A percentile compares a stretch with the other conserved stretches of the same genome.
These are phyloP conservation scores for Euglossa dilemma DNA, from an alignment of 1,140 invertebrate species.

Conservation along the genomic window DNA sequence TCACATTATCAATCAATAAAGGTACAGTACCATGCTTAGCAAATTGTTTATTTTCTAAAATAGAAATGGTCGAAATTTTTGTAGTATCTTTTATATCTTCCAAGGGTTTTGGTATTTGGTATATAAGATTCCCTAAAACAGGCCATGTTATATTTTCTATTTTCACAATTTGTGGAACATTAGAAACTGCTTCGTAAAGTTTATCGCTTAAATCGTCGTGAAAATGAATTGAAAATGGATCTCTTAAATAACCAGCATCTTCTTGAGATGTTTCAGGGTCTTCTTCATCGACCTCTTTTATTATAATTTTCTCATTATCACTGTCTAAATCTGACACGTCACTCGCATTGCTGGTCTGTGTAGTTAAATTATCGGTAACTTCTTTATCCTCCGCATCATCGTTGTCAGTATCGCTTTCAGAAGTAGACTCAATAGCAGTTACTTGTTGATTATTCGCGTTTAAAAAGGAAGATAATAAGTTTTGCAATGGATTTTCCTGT, in stretches of 20 bases:
- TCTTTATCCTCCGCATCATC: slow-evolving; percentile 49
- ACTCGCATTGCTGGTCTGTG: background rate
- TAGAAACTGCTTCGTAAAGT: slow-evolving; percentile 83
- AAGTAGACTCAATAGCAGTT: slow-evolving; percentile 70
- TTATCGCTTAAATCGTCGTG: slow-evolving; percentile 85
- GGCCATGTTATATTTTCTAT: slow-evolving; percentile 83
- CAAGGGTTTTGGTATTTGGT: slow-evolving; percentile 84
- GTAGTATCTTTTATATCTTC: slow-evolving; percentile 68
- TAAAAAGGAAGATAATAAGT: slow-evolving; percentile 84
- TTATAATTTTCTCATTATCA: slow-evolving; percentile 66
- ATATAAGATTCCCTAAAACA: slow-evolving; percentile 83
- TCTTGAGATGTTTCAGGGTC: slow-evolving; percentile 74
- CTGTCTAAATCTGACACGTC: background rate
- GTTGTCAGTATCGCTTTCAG: slow-evolving; percentile 70
- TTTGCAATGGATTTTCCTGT: slow-evolving; percentile 82
- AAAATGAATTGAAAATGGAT: slow-evolving; percentile 87
- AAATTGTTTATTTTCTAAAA: slow-evolving; percentile 84
- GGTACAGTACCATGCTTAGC: slow-evolving; percentile 83
- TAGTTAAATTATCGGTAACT: background rate
- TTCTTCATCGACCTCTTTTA: slow-evolving; percentile 72
- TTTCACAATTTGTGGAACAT: slow-evolving; percentile 75
- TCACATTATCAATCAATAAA: slow-evolving; percentile 77
- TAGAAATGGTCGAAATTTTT: slow-evolving; percentile 80
- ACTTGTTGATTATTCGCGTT: slow-evolving; percentile 59
- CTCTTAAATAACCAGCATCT: slow-evolving; percentile 79